Base-by-base conservation (phyloP, 1,140 invertebrate species). In the Drosophila mauritiana region DNA sequence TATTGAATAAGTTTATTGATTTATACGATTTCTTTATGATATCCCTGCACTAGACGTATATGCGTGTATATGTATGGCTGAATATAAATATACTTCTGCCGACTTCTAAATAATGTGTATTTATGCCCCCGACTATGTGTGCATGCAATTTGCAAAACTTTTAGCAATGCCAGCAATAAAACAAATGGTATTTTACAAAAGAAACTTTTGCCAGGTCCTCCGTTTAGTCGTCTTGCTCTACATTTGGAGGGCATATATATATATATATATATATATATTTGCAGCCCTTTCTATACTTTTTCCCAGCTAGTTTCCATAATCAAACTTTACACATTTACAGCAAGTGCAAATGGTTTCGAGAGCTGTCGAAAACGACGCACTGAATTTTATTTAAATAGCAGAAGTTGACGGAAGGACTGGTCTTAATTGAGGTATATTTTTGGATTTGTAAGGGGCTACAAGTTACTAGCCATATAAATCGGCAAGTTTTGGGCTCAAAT, bases 1-100 rank as follows among this genome's bases (percentile, higher is more conserved):
- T 80, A 83, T 86, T 85, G 82, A 86, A 86, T 85, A 85, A 85
- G 49, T 85, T 81, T 85, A 85, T 85, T 86, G 82, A 85, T 86
- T 78, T 86, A 85, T 85, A 64, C 45, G 55, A 64, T 65, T 45
- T 62, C 57, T 77, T 80, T 45, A 37, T 11, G 11, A 39, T 12
- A 64, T 46, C 42, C 36, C 12, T 12, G 43, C 53, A 15, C 39
- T 68, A 40, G 52, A 51, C 39, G 2, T 15, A 15, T 15, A 40
- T n/a, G 13, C 1, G 8, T 27, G 0, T 27, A 27, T 39, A 39
- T 39, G 13, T 27, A 45, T 34, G 53, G 39, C 1, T 27, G 43
- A 39, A 27, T 54, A 31, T 61, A 31, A 43, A 48, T 52, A 39
- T 48, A 56, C 45, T 34, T 37, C 2, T 15, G 57, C 11, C 27